Evolutionary conservation across 2,888 invertebrate genomes (phyloP).

Genomic region (Cetonia aurata): DNA sequence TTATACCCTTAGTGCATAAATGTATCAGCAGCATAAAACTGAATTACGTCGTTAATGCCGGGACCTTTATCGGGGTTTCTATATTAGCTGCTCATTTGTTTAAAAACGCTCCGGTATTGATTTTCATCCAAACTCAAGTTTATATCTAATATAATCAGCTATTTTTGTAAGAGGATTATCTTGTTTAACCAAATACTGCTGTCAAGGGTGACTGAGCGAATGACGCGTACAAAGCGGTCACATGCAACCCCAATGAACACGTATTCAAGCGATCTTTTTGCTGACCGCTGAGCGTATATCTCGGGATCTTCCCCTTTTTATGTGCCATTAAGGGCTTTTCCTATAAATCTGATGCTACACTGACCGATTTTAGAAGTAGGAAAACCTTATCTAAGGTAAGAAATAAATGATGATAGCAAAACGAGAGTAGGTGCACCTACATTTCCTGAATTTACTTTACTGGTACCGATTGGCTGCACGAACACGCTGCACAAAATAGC

Average conservation of each 20-base stretch:
- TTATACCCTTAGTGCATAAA: too few relatives aligned
- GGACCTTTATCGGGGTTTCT: too few relatives aligned
- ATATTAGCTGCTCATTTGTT: too few relatives aligned
- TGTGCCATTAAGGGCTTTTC: conserved; percentile 22
- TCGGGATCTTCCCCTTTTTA: conserved; percentile 19
- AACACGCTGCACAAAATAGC: not conserved
- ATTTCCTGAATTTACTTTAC: conserved; percentile 1
- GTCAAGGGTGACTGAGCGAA: conserved; percentile 10
- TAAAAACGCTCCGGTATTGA: too few relatives aligned
- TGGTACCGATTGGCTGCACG: conserved; percentile 7
- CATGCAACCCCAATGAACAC: conserved; percentile 35
- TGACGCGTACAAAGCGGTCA: conserved; percentile 11
- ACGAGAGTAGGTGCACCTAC: not conserved
- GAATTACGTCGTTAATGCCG: too few relatives aligned
- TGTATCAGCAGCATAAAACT: too few relatives aligned
- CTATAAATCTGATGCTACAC: conserved; percentile 26
- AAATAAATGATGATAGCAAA: conserved; percentile 29
- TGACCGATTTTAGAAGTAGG: conserved; percentile 20
- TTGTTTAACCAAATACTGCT: conserved; percentile 14
- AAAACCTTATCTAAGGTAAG: conserved; percentile 17
- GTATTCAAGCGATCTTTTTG: conserved; percentile 32
- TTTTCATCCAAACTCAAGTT: not conserved
- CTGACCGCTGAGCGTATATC: conserved; percentile 27
- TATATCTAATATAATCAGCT: conserved; percentile 22
- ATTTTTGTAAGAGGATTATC: conserved; percentile 19